Conservation (phyloP, 2,888 invertebrate genomes). For the Cerceris ruficornis region DNA sequence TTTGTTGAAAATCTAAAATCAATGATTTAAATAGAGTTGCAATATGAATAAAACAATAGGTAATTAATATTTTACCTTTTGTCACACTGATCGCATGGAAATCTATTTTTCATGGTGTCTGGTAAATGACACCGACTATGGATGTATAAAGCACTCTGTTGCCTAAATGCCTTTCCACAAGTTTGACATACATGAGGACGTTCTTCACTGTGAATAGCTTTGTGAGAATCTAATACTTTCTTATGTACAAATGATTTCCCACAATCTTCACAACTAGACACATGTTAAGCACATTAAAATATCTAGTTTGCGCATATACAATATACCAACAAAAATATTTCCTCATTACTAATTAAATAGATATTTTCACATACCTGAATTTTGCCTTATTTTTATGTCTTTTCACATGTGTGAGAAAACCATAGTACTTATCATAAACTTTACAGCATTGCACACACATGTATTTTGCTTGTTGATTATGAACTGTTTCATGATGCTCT, state of each 20-base stretch:
- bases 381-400: slow-evolving; percentile 85
- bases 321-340: background rate
- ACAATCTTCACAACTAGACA: slow-evolving; percentile 83
- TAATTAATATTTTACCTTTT: slow-evolving; percentile 78
- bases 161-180: slow-evolving; percentile 84
- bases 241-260: slow-evolving; percentile 84
- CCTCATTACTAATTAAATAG: background rate
- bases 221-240: slow-evolving; percentile 82
- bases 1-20: slow-evolving; percentile 83
- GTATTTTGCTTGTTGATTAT: slow-evolving; percentile 86
- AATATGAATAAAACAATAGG: slow-evolving; percentile 1
- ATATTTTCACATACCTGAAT: slow-evolving; percentile 81
- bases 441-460: slow-evolving; percentile 87
- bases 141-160: slow-evolving; percentile 83
- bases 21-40: slow-evolving; percentile 11
- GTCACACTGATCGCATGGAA: slow-evolving; percentile 84
- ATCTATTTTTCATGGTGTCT: slow-evolving; percentile 84
- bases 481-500: slow-evolving; percentile 85
- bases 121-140: slow-evolving; percentile 84
- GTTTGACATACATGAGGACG: slow-evolving; percentile 83
- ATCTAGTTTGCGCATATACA: background rate
- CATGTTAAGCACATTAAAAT: slow-evolving; percentile 7
- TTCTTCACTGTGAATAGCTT: slow-evolving; percentile 82
- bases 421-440: slow-evolving; percentile 85
- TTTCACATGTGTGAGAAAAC: slow-evolving; percentile 86